phyloP scores from a whole-genome alignment of 2,113 vertebrate genomes.

The Lophura nycthemera region DNA sequence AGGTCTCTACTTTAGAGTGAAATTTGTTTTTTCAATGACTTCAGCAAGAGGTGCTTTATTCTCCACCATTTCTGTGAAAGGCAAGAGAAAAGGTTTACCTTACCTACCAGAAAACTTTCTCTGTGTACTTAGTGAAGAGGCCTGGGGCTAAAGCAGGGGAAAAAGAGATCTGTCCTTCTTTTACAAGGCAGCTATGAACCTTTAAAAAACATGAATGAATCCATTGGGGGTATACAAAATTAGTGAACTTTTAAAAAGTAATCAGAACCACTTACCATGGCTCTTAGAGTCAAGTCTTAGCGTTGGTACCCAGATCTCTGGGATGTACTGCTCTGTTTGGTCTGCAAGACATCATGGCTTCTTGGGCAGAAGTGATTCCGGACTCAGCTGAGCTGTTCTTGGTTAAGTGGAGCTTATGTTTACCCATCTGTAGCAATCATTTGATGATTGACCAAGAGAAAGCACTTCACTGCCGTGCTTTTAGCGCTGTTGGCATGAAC shows the following conservation, averaged over 20 bases:
- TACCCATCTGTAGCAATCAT: background rate
- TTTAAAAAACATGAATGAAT: background rate
- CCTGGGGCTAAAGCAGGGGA: background rate
- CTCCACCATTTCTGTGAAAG: background rate
- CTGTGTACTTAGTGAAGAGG: background rate
- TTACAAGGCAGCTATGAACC: background rate
- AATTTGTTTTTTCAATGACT: background rate
- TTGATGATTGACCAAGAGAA: background rate
- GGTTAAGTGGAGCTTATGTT: background rate
- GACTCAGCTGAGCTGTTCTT: background rate
- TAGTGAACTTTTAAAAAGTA: background rate
- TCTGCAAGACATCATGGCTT: background rate
- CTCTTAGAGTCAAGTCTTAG: background rate
- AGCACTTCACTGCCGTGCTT: background rate
- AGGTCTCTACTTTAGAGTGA: background rate
- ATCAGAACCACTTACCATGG: background rate
- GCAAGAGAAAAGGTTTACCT: background rate
- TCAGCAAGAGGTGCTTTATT: background rate
- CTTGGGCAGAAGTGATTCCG: background rate
- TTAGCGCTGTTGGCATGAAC: background rate
- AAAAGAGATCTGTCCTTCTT: background rate
- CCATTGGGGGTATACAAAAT: background rate
- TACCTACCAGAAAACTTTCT: background rate
- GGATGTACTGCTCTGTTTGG: background rate
- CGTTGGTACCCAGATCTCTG: background rate